Conservation (phyloP, 2,113 vertebrate species). For the Dasyornis broadbenti region DNA sequence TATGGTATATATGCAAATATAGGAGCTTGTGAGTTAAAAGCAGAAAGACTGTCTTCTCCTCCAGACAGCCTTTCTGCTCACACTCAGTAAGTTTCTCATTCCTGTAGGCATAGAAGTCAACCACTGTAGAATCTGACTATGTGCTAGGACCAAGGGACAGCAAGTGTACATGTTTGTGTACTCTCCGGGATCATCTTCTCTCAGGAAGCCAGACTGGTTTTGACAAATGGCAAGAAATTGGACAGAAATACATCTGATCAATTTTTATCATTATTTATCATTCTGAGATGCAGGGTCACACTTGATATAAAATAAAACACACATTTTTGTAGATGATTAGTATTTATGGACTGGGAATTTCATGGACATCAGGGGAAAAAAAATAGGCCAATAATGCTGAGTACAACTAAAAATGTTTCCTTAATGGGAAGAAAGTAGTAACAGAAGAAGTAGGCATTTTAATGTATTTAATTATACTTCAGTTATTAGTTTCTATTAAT, state of each 20-base stretch:
- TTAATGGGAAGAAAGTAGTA: neutral
- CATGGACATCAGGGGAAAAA: neutral
- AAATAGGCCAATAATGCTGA: neutral
- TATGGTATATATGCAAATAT: neutral
- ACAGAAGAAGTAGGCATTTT: neutral
- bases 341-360: neutral
- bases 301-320: neutral
- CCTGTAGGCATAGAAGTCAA: neutral
- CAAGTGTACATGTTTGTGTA: neutral
- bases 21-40: neutral
- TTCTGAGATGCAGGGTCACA: neutral
- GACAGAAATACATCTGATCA: neutral
- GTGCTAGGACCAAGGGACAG: neutral
- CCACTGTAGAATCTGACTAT: neutral
- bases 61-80: neutral
- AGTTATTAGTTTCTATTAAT: neutral
- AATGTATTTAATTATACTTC: neutral
- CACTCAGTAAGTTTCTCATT: neutral
- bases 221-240: neutral
- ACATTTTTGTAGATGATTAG: neutral
- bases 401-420: neutral
- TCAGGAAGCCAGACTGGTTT: neutral
- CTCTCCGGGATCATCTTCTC: neutral
- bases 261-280: neutral
- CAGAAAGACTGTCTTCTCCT: neutral